phyloP scores from a whole-genome alignment of 2,888 invertebrate genomes.

The Loripinus fragilis region DNA sequence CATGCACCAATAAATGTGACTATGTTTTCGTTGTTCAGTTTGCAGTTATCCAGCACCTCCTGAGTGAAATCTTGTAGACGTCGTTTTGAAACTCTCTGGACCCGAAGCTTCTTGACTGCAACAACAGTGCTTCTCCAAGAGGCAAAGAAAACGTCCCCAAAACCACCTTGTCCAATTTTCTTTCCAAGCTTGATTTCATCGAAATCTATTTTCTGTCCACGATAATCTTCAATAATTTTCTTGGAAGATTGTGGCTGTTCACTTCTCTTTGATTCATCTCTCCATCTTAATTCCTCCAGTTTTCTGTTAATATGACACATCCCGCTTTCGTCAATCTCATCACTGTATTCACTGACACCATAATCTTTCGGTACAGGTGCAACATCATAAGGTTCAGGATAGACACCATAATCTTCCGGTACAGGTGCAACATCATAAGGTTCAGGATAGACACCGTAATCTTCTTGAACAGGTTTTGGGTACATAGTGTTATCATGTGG shows the following conservation, averaged over 20 bases:
- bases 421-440: no score
- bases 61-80: conserved; percentile 44
- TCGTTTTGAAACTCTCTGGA: conserved; percentile 41
- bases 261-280: background rate
- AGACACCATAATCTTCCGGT: no score
- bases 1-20: conserved; percentile 60
- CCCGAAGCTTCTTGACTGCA: conserved; percentile 55
- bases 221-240: conserved; percentile 32
- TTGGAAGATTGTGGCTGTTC: conserved; percentile 31
- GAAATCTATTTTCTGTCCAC: conserved; percentile 42
- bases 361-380: no score
- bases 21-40: conserved; percentile 49
- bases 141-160: conserved; percentile 56
- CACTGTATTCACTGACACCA: no score
- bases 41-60: conserved; percentile 42
- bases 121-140: conserved; percentile 52
- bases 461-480: no score
- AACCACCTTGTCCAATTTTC: conserved; percentile 58
- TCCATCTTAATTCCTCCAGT: conserved; percentile 22
- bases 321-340: background rate
- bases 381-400: no score
- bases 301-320: conserved; percentile 24
- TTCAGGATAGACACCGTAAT: no score
- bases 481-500: no score
- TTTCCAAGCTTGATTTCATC: conserved; percentile 39